Percentiles rank a stretch among this genome's conserved stretches.
phyloP scores from a whole-genome alignment of 1,140 invertebrate genomes.

The Oryctes rhinoceros region DNA sequence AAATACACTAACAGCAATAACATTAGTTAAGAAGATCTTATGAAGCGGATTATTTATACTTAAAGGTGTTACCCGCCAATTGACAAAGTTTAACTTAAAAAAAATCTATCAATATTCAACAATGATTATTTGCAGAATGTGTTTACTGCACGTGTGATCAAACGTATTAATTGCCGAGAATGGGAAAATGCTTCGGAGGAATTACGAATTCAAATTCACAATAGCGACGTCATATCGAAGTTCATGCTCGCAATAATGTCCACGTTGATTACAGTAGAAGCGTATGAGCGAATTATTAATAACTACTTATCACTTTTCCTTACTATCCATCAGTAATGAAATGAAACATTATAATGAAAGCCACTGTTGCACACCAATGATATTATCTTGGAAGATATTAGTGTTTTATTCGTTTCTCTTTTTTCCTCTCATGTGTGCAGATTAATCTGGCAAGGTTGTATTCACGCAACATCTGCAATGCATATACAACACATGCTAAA shows the following conservation, averaged over 20 bases:
- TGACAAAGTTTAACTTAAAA: too few species aligned
- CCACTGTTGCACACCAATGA: neutral
- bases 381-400: neutral
- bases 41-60: too few species aligned
- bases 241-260: neutral
- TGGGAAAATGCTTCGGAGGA: neutral
- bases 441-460: too few species aligned
- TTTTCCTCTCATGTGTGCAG: too few species aligned
- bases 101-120: too few species aligned
- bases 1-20: too few species aligned
- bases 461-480: too few species aligned
- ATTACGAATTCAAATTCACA: neutral
- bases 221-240: neutral
- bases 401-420: too few species aligned
- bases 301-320: neutral
- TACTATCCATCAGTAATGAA: neutral
- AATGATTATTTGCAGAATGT: neutral
- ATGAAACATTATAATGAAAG: neutral
- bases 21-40: too few species aligned
- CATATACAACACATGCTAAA: too few species aligned
- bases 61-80: too few species aligned
- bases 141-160: neutral
- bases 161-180: neutral
- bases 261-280: neutral
- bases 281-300: neutral